Evolutionary conservation across 1,140 invertebrate species (phyloP).

Genomic region (Drosophila subpulchrella): DNA sequence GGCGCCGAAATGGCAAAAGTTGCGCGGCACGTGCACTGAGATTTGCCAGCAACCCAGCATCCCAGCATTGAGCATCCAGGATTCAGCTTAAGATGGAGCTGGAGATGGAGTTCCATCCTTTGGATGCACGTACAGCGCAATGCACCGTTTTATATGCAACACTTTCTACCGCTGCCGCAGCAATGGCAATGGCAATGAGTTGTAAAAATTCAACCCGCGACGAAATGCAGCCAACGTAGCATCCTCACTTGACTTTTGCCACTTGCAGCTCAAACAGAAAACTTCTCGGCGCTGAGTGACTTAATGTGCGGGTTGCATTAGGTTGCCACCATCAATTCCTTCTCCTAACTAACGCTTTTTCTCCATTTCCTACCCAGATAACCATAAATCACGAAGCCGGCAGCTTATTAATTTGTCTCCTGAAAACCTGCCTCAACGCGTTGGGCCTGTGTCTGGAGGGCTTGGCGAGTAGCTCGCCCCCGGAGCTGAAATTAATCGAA

Average conservation of each 20-base stretch:
- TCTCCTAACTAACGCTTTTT: slow-evolving; percentile 13
- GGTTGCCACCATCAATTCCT: neutral
- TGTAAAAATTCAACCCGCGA: slow-evolving; percentile 70
- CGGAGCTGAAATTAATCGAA: slow-evolving; percentile 86
- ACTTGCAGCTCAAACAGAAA: slow-evolving; percentile 54
- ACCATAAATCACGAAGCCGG: slow-evolving; percentile 89
- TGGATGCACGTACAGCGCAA: slow-evolving; percentile 70
- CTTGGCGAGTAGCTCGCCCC: slow-evolving; percentile 27
- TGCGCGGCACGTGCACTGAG: slow-evolving; percentile 71
- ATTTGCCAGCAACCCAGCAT: slow-evolving; percentile 55
- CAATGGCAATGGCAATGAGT: slow-evolving; percentile 60
- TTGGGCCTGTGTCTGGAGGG: slow-evolving; percentile 74
- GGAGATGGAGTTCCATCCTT: neutral
- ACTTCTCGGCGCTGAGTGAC: slow-evolving; percentile 30
- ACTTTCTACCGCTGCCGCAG: slow-evolving; percentile 46
- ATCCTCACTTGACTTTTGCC: slow-evolving; percentile 62
- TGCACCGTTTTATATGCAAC: slow-evolving; percentile 80
- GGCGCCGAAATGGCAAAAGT: slow-evolving; percentile 74
- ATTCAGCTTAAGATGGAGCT: slow-evolving; percentile 11
- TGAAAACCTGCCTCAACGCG: slow-evolving; percentile 84
- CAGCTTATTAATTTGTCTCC: slow-evolving; percentile 88
- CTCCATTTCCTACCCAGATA: slow-evolving; percentile 84
- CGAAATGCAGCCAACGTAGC: slow-evolving; percentile 59
- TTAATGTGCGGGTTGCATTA: slow-evolving; percentile 70
- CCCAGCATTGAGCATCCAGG: neutral